These are phyloP conservation scores for Thinocorus orbignyianus DNA, from an alignment of 2,113 vertebrate genomes.

Conservation along the genomic window DNA sequence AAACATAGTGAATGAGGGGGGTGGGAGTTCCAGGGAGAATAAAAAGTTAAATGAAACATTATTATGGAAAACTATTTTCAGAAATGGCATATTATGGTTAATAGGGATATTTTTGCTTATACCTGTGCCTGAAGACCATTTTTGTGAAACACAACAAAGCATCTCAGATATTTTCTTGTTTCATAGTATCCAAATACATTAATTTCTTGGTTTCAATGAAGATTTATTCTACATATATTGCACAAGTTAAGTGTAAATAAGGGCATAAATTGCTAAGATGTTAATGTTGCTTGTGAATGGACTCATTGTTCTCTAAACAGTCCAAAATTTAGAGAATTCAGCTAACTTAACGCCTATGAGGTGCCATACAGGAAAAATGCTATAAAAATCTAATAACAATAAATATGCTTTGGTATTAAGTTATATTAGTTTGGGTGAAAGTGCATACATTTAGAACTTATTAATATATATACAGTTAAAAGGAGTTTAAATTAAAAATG, in stretches of 20 bases:
- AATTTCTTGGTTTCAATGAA: constrained; percentile 42
- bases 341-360: constrained; percentile 37
- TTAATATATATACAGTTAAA: constrained; percentile 39
- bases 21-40: neutral
- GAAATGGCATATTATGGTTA: constrained; percentile 9
- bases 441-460: constrained; percentile 18
- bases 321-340: constrained; percentile 41
- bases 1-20: neutral
- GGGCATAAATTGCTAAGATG: constrained; percentile 60
- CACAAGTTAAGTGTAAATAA: constrained; percentile 67
- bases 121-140: neutral
- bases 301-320: constrained; percentile 61
- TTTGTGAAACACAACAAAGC: constrained; percentile 44
- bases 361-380: constrained; percentile 61
- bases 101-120: neutral
- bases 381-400: constrained; percentile 69
- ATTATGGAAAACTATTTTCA: neutral
- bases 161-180: constrained; percentile 21
- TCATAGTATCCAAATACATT: constrained; percentile 32
- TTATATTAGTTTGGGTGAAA: constrained; percentile 55
- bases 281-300: constrained; percentile 56
- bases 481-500: constrained; percentile 26
- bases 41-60: neutral
- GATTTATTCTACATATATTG: constrained; percentile 60
- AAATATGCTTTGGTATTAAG: constrained; percentile 50